These are phyloP conservation scores for Nomia melanderi DNA, from an alignment of 1,140 invertebrate species.

Conservation along the genomic window DNA sequence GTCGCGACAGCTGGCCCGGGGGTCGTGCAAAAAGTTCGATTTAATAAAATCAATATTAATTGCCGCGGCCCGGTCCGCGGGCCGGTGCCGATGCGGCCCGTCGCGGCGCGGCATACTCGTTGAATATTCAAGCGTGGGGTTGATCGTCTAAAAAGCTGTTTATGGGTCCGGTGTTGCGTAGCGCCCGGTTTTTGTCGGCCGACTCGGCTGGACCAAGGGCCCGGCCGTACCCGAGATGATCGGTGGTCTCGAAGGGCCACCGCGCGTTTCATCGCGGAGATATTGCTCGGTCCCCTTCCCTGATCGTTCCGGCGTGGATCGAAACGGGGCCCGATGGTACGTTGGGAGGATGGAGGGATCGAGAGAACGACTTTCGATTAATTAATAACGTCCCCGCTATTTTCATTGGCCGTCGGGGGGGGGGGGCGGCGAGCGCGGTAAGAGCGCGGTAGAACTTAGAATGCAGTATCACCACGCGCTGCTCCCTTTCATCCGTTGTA, in stretches of 20 bases:
- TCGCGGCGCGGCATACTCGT: constrained; percentile 57
- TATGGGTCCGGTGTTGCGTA: constrained; percentile 70
- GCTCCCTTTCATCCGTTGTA: constrained; percentile 18
- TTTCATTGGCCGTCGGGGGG: constrained; percentile 40
- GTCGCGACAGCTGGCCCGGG: constrained; percentile 55
- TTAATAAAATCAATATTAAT: constrained; percentile 80
- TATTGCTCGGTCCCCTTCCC: constrained; percentile 50
- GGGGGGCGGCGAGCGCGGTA: neutral
- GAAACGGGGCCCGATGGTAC: neutral
- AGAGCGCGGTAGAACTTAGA: neutral
- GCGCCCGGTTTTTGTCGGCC: constrained; percentile 69
- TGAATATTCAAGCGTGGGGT: constrained; percentile 77
- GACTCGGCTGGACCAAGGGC: neutral
- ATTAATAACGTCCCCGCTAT: constrained; percentile 68
- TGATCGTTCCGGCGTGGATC: neutral
- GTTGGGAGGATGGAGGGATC: constrained; percentile 3
- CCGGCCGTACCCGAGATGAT: constrained; percentile 55
- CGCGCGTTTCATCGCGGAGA: constrained; percentile 62
- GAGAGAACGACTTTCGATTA: constrained; percentile 60
- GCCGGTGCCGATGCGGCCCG: constrained; percentile 2
- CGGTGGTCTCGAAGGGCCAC: constrained; percentile 59
- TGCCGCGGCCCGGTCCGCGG: constrained; percentile 56
- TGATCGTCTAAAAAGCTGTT: constrained; percentile 75
- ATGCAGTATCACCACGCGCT: neutral
- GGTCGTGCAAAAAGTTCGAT: constrained; percentile 63